Base-by-base conservation (phyloP, 2,113 vertebrate genomes). In the Phalacrocorax brasilianus region DNA sequence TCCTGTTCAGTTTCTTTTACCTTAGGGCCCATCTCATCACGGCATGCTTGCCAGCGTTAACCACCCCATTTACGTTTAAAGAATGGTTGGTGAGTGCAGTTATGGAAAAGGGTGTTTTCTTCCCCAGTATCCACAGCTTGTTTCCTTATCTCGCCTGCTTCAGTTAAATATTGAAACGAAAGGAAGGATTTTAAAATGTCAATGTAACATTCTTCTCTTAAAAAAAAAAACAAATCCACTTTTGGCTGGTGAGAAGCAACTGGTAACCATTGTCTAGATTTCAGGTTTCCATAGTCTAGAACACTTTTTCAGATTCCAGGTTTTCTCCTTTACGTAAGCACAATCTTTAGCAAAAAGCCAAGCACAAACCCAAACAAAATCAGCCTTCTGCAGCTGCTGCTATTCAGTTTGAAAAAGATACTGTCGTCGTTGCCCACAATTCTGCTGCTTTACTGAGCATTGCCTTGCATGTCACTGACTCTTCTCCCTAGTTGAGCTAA, bases 21-120 rank as follows among this genome's bases (percentile, higher is more conserved):
- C 61, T 7, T 12, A 52, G 56, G 44, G n/a, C 19, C 49, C 2
- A 0, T 17, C 4, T 15, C 42, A 4, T 11, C 53, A 8, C 2
- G 21, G n/a, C 44, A 1, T 5, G 4, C 59, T 59, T 7, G 4
- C 4, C 71, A 6, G 47, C 28, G 33, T 44, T 49, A 32, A 11
- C 28, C 6, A 1, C 63, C 55, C 50, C 18, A 1, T 10, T 16
- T 21, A 3, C 15, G 10, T 8, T 38, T 15, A 50, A 19, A 76
- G 45, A 55, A 33, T 7, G 47, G 32, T 16, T 50, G 61, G 50
- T 11, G 14, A 49, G 23, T 3, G 49, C 74, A 27, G 28, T 9
- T n/a, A 3, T 42, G 68, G 61, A 53, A 79, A 79, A 70, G 44
- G 79, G 50, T 42, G 68, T 55, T 77, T 82, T 55, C 35, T 45